These are phyloP conservation scores for Melanotaenia duboulayi DNA, from an alignment of 2,113 vertebrate genomes.

Conservation along the genomic window DNA sequence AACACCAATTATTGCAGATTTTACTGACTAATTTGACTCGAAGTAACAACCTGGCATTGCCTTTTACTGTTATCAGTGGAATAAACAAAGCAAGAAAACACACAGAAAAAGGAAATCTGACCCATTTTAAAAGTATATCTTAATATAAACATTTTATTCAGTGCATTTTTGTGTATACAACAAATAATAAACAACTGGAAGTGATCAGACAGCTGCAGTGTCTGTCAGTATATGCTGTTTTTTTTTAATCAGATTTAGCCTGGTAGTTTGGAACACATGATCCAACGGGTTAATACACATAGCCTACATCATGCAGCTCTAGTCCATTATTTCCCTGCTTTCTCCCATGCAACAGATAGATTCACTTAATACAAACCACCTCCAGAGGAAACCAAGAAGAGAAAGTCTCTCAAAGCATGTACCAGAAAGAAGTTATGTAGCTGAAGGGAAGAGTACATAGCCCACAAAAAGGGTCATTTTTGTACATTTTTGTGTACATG, in stretches of 20 bases:
- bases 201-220: conserved; percentile 85
- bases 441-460: conserved; percentile 85
- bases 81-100: background rate
- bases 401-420: conserved; percentile 87
- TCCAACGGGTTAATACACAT: conserved; percentile 96
- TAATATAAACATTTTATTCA: conserved; percentile 98
- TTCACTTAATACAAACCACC: conserved; percentile 86
- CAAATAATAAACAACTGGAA: conserved; percentile 98
- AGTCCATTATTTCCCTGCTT: conserved; percentile 91
- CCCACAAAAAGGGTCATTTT: conserved; percentile 87
- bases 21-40: background rate
- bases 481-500: conserved; percentile 89
- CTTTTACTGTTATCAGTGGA: background rate
- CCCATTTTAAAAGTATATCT: conserved; percentile 88
- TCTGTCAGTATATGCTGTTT: conserved; percentile 86
- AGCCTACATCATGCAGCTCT: conserved; percentile 99
- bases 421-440: conserved; percentile 88
- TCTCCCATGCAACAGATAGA: conserved; percentile 99
- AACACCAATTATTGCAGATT: background rate
- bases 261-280: conserved; percentile 91
- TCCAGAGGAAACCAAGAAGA: conserved; percentile 86
- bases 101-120: conserved; percentile 61
- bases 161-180: conserved; percentile 98
- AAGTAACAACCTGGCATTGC: background rate
- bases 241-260: conserved; percentile 81